These are phyloP conservation scores for Ricordea florida DNA, from an alignment of 92 coral and sea anemone genomes.

Conservation along the genomic window DNA sequence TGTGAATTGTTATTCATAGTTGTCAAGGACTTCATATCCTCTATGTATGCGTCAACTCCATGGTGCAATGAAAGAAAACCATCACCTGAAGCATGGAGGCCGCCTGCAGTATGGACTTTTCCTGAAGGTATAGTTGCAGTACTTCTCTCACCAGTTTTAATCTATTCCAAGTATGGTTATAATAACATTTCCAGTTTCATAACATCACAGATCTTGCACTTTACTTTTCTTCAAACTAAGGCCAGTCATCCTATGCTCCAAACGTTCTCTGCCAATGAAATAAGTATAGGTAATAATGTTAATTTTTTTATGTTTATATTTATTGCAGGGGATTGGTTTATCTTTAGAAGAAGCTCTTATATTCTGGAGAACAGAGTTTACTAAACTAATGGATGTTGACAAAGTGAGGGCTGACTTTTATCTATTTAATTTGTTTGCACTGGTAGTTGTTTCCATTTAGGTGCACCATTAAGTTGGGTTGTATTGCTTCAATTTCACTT, in stretches of 20 bases:
- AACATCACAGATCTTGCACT: no score
- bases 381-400: slow-evolving; percentile 92
- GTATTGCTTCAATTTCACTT: no score
- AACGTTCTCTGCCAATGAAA: no score
- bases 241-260: no score
- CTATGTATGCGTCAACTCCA: slow-evolving; percentile 98
- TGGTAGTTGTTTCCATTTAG: no score
- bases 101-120: slow-evolving; percentile 97
- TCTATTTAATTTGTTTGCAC: no score
- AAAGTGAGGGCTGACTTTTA: slow-evolving; percentile 85
- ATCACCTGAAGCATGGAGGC: slow-evolving; percentile 94
- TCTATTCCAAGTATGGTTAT: no score
- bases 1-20: slow-evolving; percentile 21
- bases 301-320: background rate
- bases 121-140: slow-evolving; percentile 75
- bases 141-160: no score
- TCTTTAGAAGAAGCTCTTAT: slow-evolving; percentile 89
- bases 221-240: no score
- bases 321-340: slow-evolving; percentile 88
- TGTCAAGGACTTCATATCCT: slow-evolving; percentile 83
- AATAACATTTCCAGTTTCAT: no score
- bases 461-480: no score
- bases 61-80: slow-evolving; percentile 79
- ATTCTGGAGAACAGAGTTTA: slow-evolving; percentile 95
- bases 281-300: background rate